Base-by-base conservation (phyloP, 2,113 vertebrate genomes). In the Tetrax tetrax region DNA sequence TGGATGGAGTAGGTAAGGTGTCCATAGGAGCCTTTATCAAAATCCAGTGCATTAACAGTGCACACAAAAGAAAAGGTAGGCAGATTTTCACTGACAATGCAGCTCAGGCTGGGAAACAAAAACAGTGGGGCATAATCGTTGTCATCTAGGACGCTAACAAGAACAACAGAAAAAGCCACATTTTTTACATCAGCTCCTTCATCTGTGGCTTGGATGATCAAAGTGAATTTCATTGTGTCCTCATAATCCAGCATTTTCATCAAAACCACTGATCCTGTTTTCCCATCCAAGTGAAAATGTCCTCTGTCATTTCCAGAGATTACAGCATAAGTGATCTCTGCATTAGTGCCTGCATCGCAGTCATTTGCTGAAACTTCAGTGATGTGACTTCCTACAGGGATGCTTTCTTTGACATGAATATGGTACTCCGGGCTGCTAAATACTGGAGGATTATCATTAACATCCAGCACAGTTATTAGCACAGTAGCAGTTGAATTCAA, bases 61-160 rank as follows among this genome's bases (percentile, higher is more conserved):
- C 99, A 99, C 24, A 98, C 78, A 15, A 94, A 98, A 66, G 98
- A 98, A 93, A 98, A 98, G 1, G 97, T 87, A 6, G 99, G 99
- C 37, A 98, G 96, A 91, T 99, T 99, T 98, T 99, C 99, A 83
- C 95, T 93, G 72, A 99, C 96, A 2, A 64, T 87, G 60, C 99
- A 99, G 92, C 97, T 98, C 47, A 99, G 38, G 47, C 87, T 98
- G 4, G 99, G 97, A 89, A 99, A 98, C 91, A 98, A 81, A 90
- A 99, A 99, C 80, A 98, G 98, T 4, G 99, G 99, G 20, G 95
- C 86, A 48, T 99, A 98, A 92, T 99, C 99, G 24, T 99, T 99
- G 66, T 99, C 99, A 87, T 99, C 99, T 60, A 99, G 93, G 68
- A 99, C 53, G 1, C 53, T 97, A 75, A 99, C 57, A 33, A 94